Percentiles rank a stretch among this genome's conserved stretches.
These are phyloP conservation scores for Sinohyriopsis cumingii DNA, from an alignment of 2,888 invertebrate genomes.

Conservation along the genomic window DNA sequence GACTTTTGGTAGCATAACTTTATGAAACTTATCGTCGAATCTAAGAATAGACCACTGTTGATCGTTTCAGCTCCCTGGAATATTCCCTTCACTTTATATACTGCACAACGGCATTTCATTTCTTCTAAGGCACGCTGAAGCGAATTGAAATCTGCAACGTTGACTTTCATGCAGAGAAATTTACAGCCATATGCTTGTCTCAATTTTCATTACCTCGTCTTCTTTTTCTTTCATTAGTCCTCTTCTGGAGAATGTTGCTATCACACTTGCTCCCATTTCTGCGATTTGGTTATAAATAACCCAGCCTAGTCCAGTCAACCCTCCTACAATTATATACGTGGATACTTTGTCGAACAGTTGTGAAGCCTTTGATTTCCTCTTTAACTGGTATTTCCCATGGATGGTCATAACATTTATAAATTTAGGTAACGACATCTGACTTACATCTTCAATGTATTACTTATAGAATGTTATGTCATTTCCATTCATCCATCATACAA, in stretches of 20 bases:
- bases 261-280: constrained; percentile 32
- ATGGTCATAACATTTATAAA: too few relatives aligned
- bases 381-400: too few relatives aligned
- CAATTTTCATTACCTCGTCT: constrained; percentile 21
- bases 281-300: constrained; percentile 35
- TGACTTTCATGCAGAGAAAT: constrained; percentile 28
- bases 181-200: constrained; percentile 14
- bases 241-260: constrained; percentile 35
- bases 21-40: constrained; percentile 36
- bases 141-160: constrained; percentile 36
- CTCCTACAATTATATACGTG: constrained; percentile 44
- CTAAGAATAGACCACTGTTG: constrained; percentile 29
- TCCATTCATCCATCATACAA: too few relatives aligned
- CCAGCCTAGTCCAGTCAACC: constrained; percentile 52
- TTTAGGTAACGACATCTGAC: too few relatives aligned
- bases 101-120: constrained; percentile 15
- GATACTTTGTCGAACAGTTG: background rate
- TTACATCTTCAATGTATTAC: too few relatives aligned
- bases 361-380: background rate
- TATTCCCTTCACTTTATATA: constrained; percentile 40
- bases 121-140: constrained; percentile 25
- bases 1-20: constrained; percentile 48
- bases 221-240: constrained; percentile 14
- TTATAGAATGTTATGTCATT: too few relatives aligned
- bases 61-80: constrained; percentile 54